Percentiles rank a stretch among this genome's conserved stretches.
Evolutionary conservation across 2,113 vertebrate genomes (phyloP).

Genomic region (Macaca fascicularis): DNA sequence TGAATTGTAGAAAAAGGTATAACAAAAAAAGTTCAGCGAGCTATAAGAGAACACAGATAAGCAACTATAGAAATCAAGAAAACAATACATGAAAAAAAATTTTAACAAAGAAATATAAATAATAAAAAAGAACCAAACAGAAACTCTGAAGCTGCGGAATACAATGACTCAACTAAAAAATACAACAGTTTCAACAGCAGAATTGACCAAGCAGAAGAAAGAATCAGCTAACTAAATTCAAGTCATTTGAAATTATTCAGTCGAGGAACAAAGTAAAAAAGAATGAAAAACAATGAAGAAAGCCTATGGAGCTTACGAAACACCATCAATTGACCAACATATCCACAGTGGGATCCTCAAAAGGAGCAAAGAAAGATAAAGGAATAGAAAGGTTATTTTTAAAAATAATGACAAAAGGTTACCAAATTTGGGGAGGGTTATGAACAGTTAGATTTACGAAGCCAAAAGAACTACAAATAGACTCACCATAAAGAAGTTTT

Average conservation of each 20-base stretch:
- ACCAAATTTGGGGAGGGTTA: not conserved
- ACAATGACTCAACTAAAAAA: not conserved
- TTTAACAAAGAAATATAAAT: not conserved
- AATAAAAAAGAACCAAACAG: not conserved
- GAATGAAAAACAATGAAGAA: not conserved
- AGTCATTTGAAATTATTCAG: not conserved
- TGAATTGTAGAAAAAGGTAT: too few species aligned
- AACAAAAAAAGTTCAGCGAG: not conserved
- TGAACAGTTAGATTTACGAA: not conserved
- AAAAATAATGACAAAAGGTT: not conserved
- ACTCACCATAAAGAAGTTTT: not conserved
- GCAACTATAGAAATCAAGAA: not conserved
- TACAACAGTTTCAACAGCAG: not conserved
- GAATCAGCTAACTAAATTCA: not conserved
- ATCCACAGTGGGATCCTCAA: not conserved
- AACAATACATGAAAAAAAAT: not conserved
- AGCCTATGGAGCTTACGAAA: not conserved
- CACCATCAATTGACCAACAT: not conserved
- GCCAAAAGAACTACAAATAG: not conserved
- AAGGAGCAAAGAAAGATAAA: not conserved
- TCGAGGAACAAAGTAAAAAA: not conserved
- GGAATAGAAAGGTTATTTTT: not conserved
- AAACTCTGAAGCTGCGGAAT: not conserved
- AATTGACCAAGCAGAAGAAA: not conserved
- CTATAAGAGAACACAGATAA: not conserved